Base-by-base conservation (phyloP, 37 sponge, comb jelly and placozoan genomes). In the Beroe forskalii region DNA sequence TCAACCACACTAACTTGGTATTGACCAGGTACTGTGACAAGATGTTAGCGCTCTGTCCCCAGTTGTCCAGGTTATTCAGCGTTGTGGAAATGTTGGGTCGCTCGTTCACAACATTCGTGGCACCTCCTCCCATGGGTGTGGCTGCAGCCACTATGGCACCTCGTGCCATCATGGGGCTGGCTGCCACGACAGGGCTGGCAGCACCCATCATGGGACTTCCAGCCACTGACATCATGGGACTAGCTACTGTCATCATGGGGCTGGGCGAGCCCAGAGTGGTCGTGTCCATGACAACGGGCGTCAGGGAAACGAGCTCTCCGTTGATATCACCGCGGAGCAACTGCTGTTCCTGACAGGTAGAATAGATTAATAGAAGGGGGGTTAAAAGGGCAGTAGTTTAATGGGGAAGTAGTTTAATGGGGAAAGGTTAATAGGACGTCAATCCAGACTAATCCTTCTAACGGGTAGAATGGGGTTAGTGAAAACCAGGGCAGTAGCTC, bases 41-140 rank as follows among this genome's bases (percentile, higher is more conserved):
- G 20, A 72, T 72, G 40, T 72, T 72, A 20, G 75, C 75, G 20
- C 75, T 72, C 39, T 72, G 75, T 32, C 75, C 75, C 75, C 37
- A 37, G 39, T 32, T 72, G 20, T 72, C 75, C 75, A 72, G 40
- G 39, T 37, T 72, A 20, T 14, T 72, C 38, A 72, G 39, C 8
- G 75, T 72, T 19, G 12, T 72, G 75, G 37, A 38, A 35, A 72
- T 72, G 75, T 35, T 39, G 35, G 75, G 75, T 12, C 40, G 36
- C 1, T 35, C 1, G 39, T 4, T 1, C 38, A 32, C 35, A 14
- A 37, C 39, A 8, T 4, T 8, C 67, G 28, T 66, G 6, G 28
- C 28, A 24, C 6, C 28, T 8, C n/a, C 27, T 27, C 27, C 30
- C 67, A 66, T 66, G n/a, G 67, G 67, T 24, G 67, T 66, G n/a